A percentile compares a stretch with the other conserved stretches of the same genome.
Conservation (phyloP, 2,113 vertebrate species). For the Macquaria ambigua region DNA sequence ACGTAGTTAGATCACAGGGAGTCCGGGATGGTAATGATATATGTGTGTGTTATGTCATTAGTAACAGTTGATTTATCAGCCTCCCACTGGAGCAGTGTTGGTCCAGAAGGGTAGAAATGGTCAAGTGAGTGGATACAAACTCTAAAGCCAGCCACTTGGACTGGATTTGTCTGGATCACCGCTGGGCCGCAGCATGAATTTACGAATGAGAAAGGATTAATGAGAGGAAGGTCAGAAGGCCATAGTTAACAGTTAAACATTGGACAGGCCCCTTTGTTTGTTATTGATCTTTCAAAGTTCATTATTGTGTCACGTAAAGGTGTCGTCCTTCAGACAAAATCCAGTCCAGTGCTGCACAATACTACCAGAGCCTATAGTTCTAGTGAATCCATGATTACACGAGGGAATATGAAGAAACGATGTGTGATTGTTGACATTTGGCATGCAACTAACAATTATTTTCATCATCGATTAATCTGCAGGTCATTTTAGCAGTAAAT, state of each 20-base stretch:
- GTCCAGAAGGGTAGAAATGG: neutral
- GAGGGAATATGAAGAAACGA: neutral
- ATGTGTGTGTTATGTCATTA: conserved; percentile 45
- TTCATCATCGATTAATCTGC: neutral
- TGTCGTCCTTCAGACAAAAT: conserved; percentile 1
- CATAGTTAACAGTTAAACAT: conserved; percentile 20
- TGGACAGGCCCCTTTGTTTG: conserved; percentile 32
- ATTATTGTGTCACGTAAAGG: neutral
- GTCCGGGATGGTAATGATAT: conserved; percentile 2
- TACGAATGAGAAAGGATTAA: conserved; percentile 38
- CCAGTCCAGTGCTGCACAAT: neutral
- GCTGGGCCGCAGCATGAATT: conserved; percentile 33
- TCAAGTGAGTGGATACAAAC: neutral
- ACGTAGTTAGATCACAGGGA: conserved; percentile 57
- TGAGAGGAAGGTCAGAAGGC: conserved; percentile 35
- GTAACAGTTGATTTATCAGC: conserved; percentile 32
- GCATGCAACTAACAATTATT: neutral
- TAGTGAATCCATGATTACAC: no score
- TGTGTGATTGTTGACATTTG: neutral
- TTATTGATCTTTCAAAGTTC: conserved; percentile 3
- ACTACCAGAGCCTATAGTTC: neutral
- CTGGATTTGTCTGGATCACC: conserved; percentile 50
- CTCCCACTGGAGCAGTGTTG: neutral
- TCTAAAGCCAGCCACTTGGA: conserved; percentile 11
- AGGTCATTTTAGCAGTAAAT: neutral